Base-by-base conservation (phyloP, 2,888 invertebrate genomes). In the Stegophylla sp. region DNA sequence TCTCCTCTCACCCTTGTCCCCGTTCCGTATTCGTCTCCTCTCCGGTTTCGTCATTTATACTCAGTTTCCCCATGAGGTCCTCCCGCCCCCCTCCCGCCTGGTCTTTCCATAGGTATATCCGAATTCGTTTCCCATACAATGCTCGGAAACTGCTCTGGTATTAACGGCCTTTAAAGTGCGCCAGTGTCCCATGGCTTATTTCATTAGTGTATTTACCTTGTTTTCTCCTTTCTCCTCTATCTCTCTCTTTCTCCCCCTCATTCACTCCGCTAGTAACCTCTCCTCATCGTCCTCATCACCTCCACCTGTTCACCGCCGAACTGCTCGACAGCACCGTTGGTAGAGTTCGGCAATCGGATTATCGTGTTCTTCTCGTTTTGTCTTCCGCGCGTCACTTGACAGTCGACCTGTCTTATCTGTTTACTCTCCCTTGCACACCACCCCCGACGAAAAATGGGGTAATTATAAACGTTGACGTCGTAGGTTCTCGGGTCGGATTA, bases 161-260 rank as follows among this genome's bases (percentile, higher is more conserved):
- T 77, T 77, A 77, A 69, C 77, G 66, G 69, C 71, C 79, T 79
- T 79, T 79, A 79, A 79, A 79, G 79, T 69, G 69, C 77, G 69
- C 69, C 77, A 61, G 77, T 77, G 77, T 77, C 77, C 77, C 79
- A 28, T 79, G 79, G 79, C 79, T 79, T 79, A 79, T 79, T 79
- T 71, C 79, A 79, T 79, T 79, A 79, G 71, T 71, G 79, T 79
- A 79, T 79, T 79, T 71, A 79, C 79, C 79, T 79, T 71, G 71
- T 79, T 67, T 51, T 28, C 59, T 41, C 41, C 23, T 28, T 45
- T 20, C n/a, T n/a, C n/a, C n/a, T n/a, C n/a, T n/a, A n/a, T n/a
- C n/a, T n/a, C n/a, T n/a, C n/a, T n/a, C n/a, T n/a, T n/a, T n/a
- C n/a, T n/a, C 34, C 0, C 23, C 17, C 41, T 20, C 73, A n/a